Evolutionary conservation across 2,113 vertebrate genomes (phyloP).

Genomic region (Boleophthalmus pectinirostris): DNA sequence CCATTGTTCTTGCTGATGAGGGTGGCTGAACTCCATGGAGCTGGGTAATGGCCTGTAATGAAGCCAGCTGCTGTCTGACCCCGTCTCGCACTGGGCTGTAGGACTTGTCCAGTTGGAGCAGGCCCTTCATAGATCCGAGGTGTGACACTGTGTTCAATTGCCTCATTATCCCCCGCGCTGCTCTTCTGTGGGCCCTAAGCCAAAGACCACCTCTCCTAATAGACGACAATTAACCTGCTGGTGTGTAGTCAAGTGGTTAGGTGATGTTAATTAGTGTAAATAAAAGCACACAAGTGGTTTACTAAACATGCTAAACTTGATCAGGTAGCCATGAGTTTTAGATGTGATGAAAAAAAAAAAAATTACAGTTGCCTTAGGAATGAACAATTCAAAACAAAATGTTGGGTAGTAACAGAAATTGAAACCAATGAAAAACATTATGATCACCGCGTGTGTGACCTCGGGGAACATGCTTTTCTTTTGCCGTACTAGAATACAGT

Average conservation of each 20-base stretch:
- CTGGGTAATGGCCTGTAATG: slow-evolving; percentile 62
- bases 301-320: neutral
- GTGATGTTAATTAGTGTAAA: slow-evolving; percentile 9
- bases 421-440: neutral
- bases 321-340: neutral
- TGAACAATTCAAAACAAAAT: no score
- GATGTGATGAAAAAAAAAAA: no score
- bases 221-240: slow-evolving; percentile 43
- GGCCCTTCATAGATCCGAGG: slow-evolving; percentile 44
- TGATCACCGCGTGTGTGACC: no score
- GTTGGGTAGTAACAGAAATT: no score
- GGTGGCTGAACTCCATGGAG: slow-evolving; percentile 39
- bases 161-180: slow-evolving; percentile 57
- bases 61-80: slow-evolving; percentile 50
- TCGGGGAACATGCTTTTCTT: no score
- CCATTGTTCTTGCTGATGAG: slow-evolving; percentile 25
- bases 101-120: slow-evolving; percentile 28
- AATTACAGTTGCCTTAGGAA: no score
- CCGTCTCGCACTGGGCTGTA: slow-evolving; percentile 32
- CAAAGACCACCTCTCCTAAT: slow-evolving; percentile 29
- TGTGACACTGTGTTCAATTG: slow-evolving; percentile 50
- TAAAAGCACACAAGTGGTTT: slow-evolving; percentile 12
- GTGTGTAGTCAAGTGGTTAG: slow-evolving; percentile 4
- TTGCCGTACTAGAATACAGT: no score
- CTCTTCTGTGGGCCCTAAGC: slow-evolving; percentile 20